Evolutionary conservation across 2,888 invertebrate genomes (phyloP).

Genomic region (Listrodromus nycthemerus): DNA sequence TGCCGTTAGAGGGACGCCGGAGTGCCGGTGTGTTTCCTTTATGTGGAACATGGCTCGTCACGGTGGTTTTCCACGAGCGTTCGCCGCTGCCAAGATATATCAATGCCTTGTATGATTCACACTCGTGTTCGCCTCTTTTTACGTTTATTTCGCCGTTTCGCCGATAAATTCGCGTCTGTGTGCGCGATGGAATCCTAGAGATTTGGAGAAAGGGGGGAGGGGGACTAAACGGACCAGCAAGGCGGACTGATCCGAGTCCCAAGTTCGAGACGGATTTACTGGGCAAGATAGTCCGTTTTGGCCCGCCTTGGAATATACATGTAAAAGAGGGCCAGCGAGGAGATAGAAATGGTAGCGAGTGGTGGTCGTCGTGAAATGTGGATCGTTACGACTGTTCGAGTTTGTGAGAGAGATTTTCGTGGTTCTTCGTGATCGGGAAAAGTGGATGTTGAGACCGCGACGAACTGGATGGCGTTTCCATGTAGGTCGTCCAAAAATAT

Average conservation of each 20-base stretch:
- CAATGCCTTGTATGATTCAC: background rate
- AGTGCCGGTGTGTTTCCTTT: slow-evolving; percentile 24
- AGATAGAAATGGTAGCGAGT: slow-evolving; percentile 3
- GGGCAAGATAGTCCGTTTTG: too few relatives aligned
- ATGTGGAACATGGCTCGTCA: slow-evolving; percentile 37
- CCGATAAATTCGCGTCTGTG: slow-evolving; percentile 37
- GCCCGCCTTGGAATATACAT: too few relatives aligned
- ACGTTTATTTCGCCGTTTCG: slow-evolving; percentile 37
- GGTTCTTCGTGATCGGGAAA: background rate
- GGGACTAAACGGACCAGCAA: background rate
- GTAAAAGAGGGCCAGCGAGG: background rate
- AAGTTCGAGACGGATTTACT: too few relatives aligned
- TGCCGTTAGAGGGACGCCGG: background rate
- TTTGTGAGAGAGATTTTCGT: slow-evolving; percentile 24
- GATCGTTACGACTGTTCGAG: slow-evolving; percentile 15
- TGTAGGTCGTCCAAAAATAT: slow-evolving; percentile 62
- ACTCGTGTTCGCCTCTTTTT: slow-evolving; percentile 13
- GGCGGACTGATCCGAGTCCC: too few relatives aligned
- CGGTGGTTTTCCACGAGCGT: slow-evolving; percentile 3
- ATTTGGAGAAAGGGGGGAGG: background rate
- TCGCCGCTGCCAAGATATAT: slow-evolving; percentile 16
- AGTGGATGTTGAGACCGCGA: background rate
- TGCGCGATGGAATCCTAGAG: slow-evolving; percentile 1
- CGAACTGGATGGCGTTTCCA: slow-evolving; percentile 8
- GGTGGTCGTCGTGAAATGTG: slow-evolving; percentile 37